Conservation (phyloP, 2,113 vertebrate genomes). For the Falco punctatus region DNA sequence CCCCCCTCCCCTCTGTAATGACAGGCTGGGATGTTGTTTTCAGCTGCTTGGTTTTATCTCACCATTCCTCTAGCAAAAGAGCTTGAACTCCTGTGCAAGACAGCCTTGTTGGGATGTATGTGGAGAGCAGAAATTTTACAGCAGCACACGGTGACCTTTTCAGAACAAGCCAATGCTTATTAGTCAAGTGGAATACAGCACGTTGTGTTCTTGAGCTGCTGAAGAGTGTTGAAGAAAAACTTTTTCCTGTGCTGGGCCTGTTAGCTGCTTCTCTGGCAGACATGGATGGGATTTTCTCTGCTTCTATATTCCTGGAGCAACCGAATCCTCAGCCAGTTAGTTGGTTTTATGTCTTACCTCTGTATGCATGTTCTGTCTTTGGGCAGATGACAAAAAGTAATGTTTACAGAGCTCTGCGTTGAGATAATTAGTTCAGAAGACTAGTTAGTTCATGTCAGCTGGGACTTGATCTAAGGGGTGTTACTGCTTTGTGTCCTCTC, state of each 20-base stretch:
- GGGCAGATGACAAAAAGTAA: background rate
- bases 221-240: background rate
- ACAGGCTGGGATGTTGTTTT: rapidly evolving
- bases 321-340: rapidly evolving
- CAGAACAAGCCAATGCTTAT: background rate
- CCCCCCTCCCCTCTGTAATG: background rate
- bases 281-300: background rate
- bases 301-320: rapidly evolving
- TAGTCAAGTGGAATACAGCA: background rate
- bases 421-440: background rate
- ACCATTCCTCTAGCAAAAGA: background rate
- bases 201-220: background rate
- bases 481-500: background rate
- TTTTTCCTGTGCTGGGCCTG: background rate
- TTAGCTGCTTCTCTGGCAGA: background rate
- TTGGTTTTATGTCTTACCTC: background rate
- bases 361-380: background rate
- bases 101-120: background rate
- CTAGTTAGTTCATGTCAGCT: background rate
- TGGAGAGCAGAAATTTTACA: background rate
- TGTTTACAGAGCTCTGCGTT: background rate
- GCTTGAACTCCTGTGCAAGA: background rate
- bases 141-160: background rate
- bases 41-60: background rate
- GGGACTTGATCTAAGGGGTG: background rate